These are phyloP conservation scores for Linurgus olivaceus DNA, from an alignment of 2,797 vertebrate species.

Conservation along the genomic window DNA sequence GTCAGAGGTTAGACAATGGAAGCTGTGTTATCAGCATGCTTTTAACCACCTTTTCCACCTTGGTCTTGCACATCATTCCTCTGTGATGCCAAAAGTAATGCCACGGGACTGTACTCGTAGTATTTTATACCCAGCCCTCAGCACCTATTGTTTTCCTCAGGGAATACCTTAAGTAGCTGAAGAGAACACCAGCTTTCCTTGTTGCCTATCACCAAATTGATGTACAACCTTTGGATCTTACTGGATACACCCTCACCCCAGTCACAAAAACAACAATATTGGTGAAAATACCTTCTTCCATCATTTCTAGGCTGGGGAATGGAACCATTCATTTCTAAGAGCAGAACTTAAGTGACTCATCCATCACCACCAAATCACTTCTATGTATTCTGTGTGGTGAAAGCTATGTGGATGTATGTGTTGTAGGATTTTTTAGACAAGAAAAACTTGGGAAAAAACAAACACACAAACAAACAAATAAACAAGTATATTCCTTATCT, in stretches of 20 bases:
- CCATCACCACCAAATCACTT: not conserved
- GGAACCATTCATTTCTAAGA: conserved; percentile 1
- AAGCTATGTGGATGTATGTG: not conserved
- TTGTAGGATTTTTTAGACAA: not conserved
- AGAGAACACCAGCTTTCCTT: not conserved
- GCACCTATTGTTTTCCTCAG: not conserved
- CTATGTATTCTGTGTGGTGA: not conserved
- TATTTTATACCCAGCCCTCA: not conserved
- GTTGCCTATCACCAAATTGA: not conserved
- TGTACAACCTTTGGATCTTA: not conserved
- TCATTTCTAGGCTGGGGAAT: not conserved
- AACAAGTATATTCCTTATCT: not conserved
- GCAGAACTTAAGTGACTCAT: conserved; percentile 3
- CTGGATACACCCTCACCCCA: not conserved
- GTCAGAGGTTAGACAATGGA: not conserved
- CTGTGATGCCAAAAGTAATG: not conserved
- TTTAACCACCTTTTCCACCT: not conserved
- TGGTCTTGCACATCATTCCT: not conserved
- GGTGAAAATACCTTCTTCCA: conserved; percentile 15
- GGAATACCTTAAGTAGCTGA: not conserved
- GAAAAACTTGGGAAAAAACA: not conserved
- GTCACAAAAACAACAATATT: not conserved
- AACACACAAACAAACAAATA: too few relatives aligned
- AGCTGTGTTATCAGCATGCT: not conserved
- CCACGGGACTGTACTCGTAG: not conserved